A percentile compares a stretch with the other conserved stretches of the same genome.
Evolutionary conservation across 2,888 invertebrate species (phyloP).

Genomic region (Zele albiditarsus): DNA sequence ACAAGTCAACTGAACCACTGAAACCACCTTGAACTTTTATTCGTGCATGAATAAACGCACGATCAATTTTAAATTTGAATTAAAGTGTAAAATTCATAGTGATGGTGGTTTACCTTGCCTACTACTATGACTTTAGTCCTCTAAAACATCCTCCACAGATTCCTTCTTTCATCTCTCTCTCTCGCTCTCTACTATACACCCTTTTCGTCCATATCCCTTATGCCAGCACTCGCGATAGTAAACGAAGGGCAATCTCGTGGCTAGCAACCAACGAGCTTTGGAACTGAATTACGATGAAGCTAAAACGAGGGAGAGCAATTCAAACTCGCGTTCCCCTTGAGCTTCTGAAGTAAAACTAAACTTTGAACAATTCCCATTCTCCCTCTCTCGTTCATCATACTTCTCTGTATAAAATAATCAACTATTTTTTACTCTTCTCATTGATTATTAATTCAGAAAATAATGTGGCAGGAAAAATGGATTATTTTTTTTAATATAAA

Average conservation of each 20-base stretch:
- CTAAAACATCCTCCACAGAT: too few relatives aligned
- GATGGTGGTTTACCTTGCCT: too few relatives aligned
- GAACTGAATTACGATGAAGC: slow-evolving; percentile 33
- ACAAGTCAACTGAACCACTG: too few relatives aligned
- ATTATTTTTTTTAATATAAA: too few relatives aligned
- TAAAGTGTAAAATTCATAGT: too few relatives aligned
- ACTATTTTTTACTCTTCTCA: background rate
- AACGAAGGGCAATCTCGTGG: slow-evolving; percentile 31
- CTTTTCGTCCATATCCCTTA: too few relatives aligned
- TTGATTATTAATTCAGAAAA: background rate
- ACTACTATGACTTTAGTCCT: too few relatives aligned
- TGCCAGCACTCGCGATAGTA: background rate
- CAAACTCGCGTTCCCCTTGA: slow-evolving; percentile 19
- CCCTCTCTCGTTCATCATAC: background rate
- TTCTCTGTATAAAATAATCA: background rate
- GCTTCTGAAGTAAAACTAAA: slow-evolving; percentile 20
- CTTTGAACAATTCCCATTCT: slow-evolving; percentile 4
- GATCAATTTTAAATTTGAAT: too few relatives aligned
- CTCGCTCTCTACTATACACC: too few relatives aligned
- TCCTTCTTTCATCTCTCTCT: too few relatives aligned
- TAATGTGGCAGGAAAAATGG: background rate
- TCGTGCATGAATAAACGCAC: too few relatives aligned
- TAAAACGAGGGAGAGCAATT: slow-evolving; percentile 31
- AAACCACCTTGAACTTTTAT: too few relatives aligned
- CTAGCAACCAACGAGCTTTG: slow-evolving; percentile 30